Base-by-base conservation (phyloP, 2,113 vertebrate genomes). In the Promerops cafer region DNA sequence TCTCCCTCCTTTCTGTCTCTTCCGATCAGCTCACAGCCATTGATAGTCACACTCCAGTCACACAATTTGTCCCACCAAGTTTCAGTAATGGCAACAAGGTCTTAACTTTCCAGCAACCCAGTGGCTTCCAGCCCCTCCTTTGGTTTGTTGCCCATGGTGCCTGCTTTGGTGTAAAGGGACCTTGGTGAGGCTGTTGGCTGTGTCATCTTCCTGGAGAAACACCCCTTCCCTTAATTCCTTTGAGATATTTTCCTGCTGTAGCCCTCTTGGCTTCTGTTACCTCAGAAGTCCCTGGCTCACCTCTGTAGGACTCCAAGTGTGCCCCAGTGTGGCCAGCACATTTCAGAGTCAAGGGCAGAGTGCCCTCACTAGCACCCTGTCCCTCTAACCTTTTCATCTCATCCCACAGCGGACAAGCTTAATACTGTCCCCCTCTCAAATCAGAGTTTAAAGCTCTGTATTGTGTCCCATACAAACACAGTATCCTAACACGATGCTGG, bases 391-490 rank as follows among this genome's bases (percentile, higher is more conserved):
- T 54, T 77, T 63, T 15, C 22, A 33, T 50, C 40, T 83, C 35
- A 33, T 83, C 42, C 54, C 35, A 33, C 10, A 49, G 31, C 35
- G 31, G 35, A 49, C 40, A 35, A 37, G 18, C 40, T 21, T 69
- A 44, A 16, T 35, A 16, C 18, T 35, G 54, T 54, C n/a, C 21
- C 54, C 1, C 8, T 83, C 26, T 12, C 0, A 0, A 45, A 42
- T 61, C 70, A 69, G 31, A 44, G 26, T 61, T 49, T 9, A 54
- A 47, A 69, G 47, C 63, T 54, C 40, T 63, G 22, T 56, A 21
- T 28, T 44, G 12, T 11, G 18, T 65, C 40, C 75, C 37, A 9
- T 1, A 35, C 49, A 57, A 33, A 28, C 35, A 20, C 39, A 26
- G 30, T n/a, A 54, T 44, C 33, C 47, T 87, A 10, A 40, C 44